These are phyloP conservation scores for Bunonema sp. DNA, from an alignment of 2,888 invertebrate species.

Conservation along the genomic window DNA sequence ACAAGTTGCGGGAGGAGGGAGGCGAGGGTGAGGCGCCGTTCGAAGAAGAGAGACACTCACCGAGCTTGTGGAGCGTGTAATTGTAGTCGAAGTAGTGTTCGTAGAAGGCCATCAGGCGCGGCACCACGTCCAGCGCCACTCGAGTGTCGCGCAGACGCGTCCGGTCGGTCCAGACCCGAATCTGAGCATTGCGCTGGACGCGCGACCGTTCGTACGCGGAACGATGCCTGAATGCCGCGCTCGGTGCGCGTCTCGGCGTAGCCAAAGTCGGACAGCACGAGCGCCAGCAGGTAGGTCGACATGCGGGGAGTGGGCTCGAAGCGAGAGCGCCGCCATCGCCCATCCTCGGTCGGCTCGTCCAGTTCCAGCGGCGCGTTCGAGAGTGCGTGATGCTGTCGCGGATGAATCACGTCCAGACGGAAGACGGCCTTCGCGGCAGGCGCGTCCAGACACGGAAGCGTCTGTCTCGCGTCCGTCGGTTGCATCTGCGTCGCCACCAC, in stretches of 20 bases:
- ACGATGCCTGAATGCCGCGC: too few relatives aligned
- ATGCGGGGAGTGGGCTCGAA: conserved; percentile 70
- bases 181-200: not conserved
- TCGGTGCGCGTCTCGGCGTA: conserved; percentile 21
- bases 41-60: too few relatives aligned
- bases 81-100: conserved; percentile 63
- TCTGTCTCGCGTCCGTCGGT: conserved; percentile 2
- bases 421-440: conserved; percentile 4
- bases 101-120: conserved; percentile 54
- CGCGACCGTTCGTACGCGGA: too few relatives aligned
- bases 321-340: not conserved
- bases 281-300: conserved; percentile 79
- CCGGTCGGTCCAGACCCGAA: conserved; percentile 15
- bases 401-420: conserved; percentile 47
- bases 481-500: conserved; percentile 3
- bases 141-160: conserved; percentile 13
- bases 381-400: conserved; percentile 59
- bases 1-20: too few relatives aligned
- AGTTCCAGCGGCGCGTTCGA: conserved; percentile 62
- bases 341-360: not conserved
- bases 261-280: conserved; percentile 73
- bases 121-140: conserved; percentile 16
- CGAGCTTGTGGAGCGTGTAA: conserved; percentile 46
- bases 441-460: conserved; percentile 4
- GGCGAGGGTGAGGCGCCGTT: too few relatives aligned